Evolutionary conservation across 35 echinoderm and acorn worm species (phyloP).

Genomic region (Holothuria glaberrima): DNA sequence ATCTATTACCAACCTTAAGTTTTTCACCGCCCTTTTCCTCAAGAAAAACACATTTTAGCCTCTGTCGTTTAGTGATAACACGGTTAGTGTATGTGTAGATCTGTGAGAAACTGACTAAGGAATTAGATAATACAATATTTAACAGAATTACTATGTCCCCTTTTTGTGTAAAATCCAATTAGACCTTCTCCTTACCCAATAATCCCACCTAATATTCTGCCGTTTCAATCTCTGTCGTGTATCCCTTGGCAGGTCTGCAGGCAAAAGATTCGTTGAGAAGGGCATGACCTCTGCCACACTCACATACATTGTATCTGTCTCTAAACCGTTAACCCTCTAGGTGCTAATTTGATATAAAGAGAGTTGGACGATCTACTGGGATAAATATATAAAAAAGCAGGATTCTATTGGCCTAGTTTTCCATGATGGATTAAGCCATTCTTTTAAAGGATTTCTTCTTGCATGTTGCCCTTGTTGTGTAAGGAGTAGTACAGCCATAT

Average conservation of each 20-base stretch:
- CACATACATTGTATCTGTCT: slow-evolving; percentile 7
- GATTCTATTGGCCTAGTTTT: slow-evolving; percentile 45
- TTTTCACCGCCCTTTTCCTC: slow-evolving; percentile 50
- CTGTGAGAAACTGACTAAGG: slow-evolving; percentile 45
- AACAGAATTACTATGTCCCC: slow-evolving; percentile 61
- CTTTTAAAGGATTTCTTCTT: too few relatives aligned
- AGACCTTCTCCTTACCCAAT: slow-evolving; percentile 48
- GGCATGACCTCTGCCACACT: slow-evolving; percentile 27
- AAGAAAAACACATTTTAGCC: slow-evolving; percentile 62
- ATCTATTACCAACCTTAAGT: slow-evolving; percentile 50
- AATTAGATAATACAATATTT: slow-evolving; percentile 55
- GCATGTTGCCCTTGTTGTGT: too few relatives aligned
- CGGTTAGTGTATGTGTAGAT: slow-evolving; percentile 37
- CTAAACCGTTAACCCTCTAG: slow-evolving; percentile 47
- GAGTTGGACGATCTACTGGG: slow-evolving; percentile 40
- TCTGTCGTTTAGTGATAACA: slow-evolving; percentile 56
- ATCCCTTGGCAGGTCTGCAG: slow-evolving; percentile 33
- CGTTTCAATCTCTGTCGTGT: slow-evolving; percentile 10
- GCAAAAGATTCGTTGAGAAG: slow-evolving; percentile 31
- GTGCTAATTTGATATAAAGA: slow-evolving; percentile 54
- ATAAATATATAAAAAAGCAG: slow-evolving; percentile 14
- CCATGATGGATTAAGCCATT: slow-evolving; percentile 22
- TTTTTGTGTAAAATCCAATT: slow-evolving; percentile 57
- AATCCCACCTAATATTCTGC: slow-evolving; percentile 56
- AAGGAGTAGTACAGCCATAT: too few relatives aligned